Conservation (phyloP, 53 echinoderm and acorn worm species). For the Hippasteria phrygiana region DNA sequence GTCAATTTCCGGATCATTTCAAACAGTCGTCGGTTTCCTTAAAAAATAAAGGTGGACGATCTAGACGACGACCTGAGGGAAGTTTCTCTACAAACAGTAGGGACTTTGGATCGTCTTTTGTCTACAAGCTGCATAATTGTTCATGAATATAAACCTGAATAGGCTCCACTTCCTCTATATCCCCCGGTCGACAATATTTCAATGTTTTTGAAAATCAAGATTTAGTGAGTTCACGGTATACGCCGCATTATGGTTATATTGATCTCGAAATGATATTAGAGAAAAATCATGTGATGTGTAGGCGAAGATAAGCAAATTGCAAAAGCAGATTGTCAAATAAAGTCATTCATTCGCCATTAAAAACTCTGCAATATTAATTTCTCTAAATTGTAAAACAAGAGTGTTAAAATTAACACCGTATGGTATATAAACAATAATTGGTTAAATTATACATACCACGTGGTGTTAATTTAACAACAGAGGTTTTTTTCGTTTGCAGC, state of each 20-base stretch:
- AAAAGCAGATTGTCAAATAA: no score
- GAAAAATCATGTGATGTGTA: no score
- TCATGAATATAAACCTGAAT: constrained; percentile 38
- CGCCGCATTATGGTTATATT: neutral
- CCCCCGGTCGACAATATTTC: constrained; percentile 3
- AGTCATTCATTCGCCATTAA: no score
- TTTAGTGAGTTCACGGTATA: neutral
- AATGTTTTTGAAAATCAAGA: neutral
- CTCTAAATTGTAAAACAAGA: no score
- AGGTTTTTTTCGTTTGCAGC: neutral
- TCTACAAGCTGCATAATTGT: constrained; percentile 25
- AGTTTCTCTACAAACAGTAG: constrained; percentile 27
- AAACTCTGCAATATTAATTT: no score
- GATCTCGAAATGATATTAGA: no score
- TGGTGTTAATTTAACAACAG: neutral
- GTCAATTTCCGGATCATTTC: neutral
- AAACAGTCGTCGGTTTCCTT: constrained; percentile 26
- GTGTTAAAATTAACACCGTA: neutral
- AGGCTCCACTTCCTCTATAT: constrained; percentile 7
- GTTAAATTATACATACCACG: no score
- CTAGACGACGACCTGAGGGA: constrained; percentile 10
- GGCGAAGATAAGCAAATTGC: no score
- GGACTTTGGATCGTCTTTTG: neutral
- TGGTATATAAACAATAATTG: neutral
- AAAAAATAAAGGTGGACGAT: neutral